Conservation (phyloP, 2,888 invertebrate genomes). For the Chromoteleia sp. region DNA sequence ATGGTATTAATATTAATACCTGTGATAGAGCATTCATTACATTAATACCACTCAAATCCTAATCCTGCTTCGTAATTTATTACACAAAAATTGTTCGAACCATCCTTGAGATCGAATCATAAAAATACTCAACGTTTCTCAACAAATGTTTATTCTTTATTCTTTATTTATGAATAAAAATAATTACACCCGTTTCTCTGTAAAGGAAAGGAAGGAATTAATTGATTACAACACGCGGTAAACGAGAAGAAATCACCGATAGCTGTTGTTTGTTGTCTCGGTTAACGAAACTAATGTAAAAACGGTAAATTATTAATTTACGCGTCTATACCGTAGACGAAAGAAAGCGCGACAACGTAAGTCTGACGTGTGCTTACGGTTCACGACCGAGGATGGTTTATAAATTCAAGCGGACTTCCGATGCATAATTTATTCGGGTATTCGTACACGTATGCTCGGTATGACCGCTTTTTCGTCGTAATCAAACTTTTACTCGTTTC, state of each 20-base stretch:
- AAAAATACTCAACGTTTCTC: no score
- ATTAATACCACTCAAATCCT: neutral
- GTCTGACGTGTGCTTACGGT: constrained; percentile 72
- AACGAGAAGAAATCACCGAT: constrained; percentile 36
- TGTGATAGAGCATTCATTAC: neutral
- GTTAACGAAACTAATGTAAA: constrained; percentile 53
- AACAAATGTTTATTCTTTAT: no score
- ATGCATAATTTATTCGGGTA: constrained; percentile 77
- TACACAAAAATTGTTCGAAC: neutral
- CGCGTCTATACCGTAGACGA: constrained; percentile 76
- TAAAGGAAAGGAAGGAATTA: neutral
- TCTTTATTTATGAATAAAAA: no score
- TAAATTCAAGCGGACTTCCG: constrained; percentile 63
- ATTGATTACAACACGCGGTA: neutral
- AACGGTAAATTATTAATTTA: constrained; percentile 77
- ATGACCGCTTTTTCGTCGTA: constrained; percentile 23
- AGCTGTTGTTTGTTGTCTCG: constrained; percentile 6
- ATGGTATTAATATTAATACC: constrained; percentile 4
- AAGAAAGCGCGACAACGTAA: constrained; percentile 74
- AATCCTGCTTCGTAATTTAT: neutral
- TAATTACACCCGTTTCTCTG: neutral
- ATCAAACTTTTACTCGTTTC: no score
- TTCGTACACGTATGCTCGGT: constrained; percentile 71
- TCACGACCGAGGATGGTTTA: constrained; percentile 71
- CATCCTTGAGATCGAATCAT: neutral